Conservation (phyloP, 2,113 vertebrate species). For the Gallinago jamesoni region DNA sequence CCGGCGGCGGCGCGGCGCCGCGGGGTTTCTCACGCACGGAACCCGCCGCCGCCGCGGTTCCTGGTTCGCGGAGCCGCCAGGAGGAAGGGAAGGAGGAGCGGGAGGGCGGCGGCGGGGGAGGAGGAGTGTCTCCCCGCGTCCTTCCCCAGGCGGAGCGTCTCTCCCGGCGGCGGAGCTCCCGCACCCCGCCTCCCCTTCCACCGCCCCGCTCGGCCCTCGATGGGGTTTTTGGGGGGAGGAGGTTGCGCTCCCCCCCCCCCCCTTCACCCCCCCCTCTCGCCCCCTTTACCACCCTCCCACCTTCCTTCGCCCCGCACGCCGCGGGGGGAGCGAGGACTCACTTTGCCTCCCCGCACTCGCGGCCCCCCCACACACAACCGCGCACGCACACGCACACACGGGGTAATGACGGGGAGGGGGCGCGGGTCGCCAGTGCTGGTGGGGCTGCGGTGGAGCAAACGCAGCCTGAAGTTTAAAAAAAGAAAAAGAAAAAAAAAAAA, state of each 20-base stretch:
- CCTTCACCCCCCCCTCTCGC: too few relatives aligned
- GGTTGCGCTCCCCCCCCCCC: not conserved
- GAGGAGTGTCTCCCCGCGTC: not conserved
- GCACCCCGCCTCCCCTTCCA: not conserved
- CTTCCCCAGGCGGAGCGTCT: constrained; percentile 52
- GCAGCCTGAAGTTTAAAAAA: not conserved
- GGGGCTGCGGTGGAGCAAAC: not conserved
- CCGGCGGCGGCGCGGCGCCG: not conserved
- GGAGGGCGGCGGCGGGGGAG: constrained; percentile 29
- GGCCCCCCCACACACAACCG: too few relatives aligned
- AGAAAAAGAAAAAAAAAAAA: too few relatives aligned
- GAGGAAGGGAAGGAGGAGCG: not conserved
- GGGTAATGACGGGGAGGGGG: not conserved
- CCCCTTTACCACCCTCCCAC: not conserved
- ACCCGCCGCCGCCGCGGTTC: constrained; percentile 12
- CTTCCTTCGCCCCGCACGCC: not conserved
- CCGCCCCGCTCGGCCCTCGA: not conserved
- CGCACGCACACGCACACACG: too few relatives aligned
- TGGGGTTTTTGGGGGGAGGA: not conserved
- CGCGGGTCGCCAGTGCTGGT: not conserved
- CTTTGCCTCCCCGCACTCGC: not conserved
- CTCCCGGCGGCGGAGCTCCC: not conserved
- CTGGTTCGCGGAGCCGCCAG: constrained; percentile 50
- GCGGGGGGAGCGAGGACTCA: not conserved
- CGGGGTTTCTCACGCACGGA: not conserved